These are phyloP conservation scores for Arremon aurantiirostris DNA, from an alignment of 2,797 vertebrate species.

Conservation along the genomic window DNA sequence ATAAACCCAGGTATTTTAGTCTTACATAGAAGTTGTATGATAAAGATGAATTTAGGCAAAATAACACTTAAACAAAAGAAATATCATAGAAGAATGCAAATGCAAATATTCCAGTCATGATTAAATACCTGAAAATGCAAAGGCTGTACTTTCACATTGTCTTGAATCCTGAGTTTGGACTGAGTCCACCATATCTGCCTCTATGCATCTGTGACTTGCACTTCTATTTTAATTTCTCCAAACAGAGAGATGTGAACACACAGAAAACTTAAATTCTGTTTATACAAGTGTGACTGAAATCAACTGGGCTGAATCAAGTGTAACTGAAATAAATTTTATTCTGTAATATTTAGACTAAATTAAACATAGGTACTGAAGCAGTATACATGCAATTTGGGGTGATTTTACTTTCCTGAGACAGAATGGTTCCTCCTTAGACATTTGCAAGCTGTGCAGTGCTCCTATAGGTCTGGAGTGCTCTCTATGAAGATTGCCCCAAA, in stretches of 20 bases:
- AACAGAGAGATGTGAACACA: fast-evolving
- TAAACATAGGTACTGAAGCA: background rate
- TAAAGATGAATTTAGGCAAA: background rate
- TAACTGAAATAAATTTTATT: background rate
- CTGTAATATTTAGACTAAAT: background rate
- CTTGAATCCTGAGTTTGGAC: background rate
- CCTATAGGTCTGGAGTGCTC: background rate
- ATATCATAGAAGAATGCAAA: background rate
- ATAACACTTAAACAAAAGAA: background rate
- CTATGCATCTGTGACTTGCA: background rate
- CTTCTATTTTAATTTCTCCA: background rate
- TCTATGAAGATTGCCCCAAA: background rate
- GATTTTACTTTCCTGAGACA: background rate
- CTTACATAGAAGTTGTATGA: background rate
- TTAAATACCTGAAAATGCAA: background rate
- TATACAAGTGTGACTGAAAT: background rate
- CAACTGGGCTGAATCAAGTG: background rate
- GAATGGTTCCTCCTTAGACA: background rate
- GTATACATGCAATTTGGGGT: background rate
- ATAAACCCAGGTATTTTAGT: background rate
- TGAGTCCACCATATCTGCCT: background rate
- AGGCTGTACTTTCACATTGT: background rate
- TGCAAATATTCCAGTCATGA: background rate
- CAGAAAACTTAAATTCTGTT: background rate
- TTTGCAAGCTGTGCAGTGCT: background rate